Conservation (phyloP, 2,797 vertebrate species). For the Cynodonichthys magdalenae region DNA sequence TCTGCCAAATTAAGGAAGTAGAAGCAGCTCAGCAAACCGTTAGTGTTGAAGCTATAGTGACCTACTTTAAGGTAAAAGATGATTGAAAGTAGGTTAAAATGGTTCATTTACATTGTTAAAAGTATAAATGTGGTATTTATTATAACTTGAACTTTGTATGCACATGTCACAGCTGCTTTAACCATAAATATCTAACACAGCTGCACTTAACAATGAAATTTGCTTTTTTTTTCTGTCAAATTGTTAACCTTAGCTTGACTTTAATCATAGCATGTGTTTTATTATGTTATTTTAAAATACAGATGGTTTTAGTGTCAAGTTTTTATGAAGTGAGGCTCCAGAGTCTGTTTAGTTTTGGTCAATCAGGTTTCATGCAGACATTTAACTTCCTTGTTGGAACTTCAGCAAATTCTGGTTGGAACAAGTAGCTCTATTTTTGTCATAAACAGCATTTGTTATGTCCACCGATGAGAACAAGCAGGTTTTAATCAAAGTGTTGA, state of each 20-base stretch:
- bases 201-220: no score
- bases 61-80: background rate
- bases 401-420: constrained; percentile 38
- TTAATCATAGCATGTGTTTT: no score
- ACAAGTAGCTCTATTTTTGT: constrained; percentile 4
- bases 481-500: background rate
- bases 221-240: no score
- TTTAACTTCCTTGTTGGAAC: constrained; percentile 67
- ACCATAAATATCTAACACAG: no score
- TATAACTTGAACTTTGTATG: background rate
- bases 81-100: background rate
- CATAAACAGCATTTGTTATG: background rate
- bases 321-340: background rate
- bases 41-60: background rate
- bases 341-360: constrained; percentile 35
- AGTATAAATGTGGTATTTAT: background rate
- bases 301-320: background rate
- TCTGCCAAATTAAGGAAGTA: constrained; percentile 46
- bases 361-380: constrained; percentile 48
- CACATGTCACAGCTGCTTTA: no score
- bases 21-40: background rate
- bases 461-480: background rate
- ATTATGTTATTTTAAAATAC: background rate
- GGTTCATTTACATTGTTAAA: background rate
- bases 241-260: no score